Evolutionary conservation across 2,113 vertebrate genomes (phyloP), one percentile per base, ranked within the genome.

Genomic region (Tragelaphus strepsiceros): DNA sequence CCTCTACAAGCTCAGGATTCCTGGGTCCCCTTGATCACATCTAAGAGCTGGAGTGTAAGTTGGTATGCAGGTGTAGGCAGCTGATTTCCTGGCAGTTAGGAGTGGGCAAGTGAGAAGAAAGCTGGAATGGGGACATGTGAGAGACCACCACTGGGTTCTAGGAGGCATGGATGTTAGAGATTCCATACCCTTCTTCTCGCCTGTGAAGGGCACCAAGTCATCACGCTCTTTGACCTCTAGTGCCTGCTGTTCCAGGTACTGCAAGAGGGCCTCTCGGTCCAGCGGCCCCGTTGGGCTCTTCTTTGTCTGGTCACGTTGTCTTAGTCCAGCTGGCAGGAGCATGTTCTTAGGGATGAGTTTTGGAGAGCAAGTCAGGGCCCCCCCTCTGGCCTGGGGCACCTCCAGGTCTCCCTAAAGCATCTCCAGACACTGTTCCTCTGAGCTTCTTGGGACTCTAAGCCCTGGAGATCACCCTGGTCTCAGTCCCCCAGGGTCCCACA

Each of bases 261-360:
- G 99, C 98, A 99, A 95, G 87, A 99, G 99, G 56, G 99, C 99
- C 0, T 99, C 99, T 1, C 99, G 98, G 97, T 99, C 99, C 91
- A 98, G 99, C 0, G 99, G 98, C 2, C 99, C 99, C 0, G 99
- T 99, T 0, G 99, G 99, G 95, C 90, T 99, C 98, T 99, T 99
- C 96, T 99, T 99, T 0, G 99, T 99, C 99, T 99, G 99, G 98
- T 99, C 99, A 62, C 99, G 99, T 96, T 99, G 99, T 26, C 99
- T 98, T 49, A 98, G 95, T 81, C 99, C 99, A 35, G 99, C 99
- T 0, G 99, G 99, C 96, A 99, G 99, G 98, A 99, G 98, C 97
- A 99, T 98, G 90, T 99, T 99, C 99, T 99, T 99, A 83, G 90
- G 74, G 89, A 82, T 91, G 92, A 91, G 49, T 86, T 92, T 97